Evolutionary conservation across 1,140 invertebrate genomes (phyloP).

Genomic region (Cherax quadricarinatus): DNA sequence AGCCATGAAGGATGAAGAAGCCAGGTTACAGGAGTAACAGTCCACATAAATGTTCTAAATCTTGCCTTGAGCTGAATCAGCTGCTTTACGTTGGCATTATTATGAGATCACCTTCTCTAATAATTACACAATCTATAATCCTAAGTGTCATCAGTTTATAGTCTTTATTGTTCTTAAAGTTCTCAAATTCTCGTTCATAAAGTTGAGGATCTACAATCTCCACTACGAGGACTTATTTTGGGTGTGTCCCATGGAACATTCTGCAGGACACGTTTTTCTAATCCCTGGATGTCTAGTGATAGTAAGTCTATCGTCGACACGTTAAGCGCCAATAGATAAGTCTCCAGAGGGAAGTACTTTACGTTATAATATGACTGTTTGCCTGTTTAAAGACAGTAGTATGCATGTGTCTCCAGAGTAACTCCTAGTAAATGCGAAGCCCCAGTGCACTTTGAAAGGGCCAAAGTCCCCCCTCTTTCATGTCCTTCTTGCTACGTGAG

Average conservation of each 20-base stretch:
- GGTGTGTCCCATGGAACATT: conserved; percentile 53
- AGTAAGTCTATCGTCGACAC: conserved; percentile 80
- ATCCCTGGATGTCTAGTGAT: conserved; percentile 78
- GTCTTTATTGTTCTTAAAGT: not conserved
- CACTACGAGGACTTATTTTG: conserved; percentile 39
- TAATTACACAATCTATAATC: too few species aligned
- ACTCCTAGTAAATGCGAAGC: conserved; percentile 7
- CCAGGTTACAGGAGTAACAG: too few species aligned
- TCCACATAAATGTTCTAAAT: too few species aligned
- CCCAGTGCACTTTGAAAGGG: not conserved
- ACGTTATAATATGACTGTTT: conserved; percentile 79
- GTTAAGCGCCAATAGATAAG: conserved; percentile 86
- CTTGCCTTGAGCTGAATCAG: too few species aligned
- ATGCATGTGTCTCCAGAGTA: not conserved
- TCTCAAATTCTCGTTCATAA: conserved; percentile 15
- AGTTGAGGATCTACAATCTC: conserved; percentile 23
- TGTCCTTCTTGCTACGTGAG: not conserved
- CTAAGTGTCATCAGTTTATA: too few species aligned
- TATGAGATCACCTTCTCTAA: not conserved
- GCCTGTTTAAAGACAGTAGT: not conserved
- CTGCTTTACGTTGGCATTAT: too few species aligned
- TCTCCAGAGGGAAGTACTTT: conserved; percentile 89
- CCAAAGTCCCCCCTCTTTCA: too few species aligned
- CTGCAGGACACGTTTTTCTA: conserved; percentile 78
- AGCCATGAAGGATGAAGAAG: too few species aligned